These are phyloP conservation scores for Chaetodon auriga DNA, from an alignment of 2,113 vertebrate genomes.

Conservation along the genomic window DNA sequence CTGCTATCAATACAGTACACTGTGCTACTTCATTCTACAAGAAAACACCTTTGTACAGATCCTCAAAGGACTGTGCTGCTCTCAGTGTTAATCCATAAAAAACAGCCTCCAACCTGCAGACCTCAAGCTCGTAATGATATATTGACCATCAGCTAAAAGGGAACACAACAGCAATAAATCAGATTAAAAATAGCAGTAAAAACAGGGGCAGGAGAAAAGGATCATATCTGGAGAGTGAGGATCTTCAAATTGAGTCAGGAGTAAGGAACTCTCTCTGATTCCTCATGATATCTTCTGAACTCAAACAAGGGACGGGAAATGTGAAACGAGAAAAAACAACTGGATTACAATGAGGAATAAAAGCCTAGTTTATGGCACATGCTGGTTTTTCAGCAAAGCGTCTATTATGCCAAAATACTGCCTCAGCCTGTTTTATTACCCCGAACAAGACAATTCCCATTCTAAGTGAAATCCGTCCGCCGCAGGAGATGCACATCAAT, in stretches of 20 bases:
- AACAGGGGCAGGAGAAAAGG: background rate
- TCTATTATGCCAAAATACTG: background rate
- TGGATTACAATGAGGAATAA: background rate
- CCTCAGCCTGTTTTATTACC: background rate
- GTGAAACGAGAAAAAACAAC: background rate
- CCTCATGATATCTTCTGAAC: background rate
- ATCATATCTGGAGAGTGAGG: background rate
- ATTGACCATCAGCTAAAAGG: constrained; percentile 8
- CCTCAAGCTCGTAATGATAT: constrained; percentile 6
- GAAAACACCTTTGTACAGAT: background rate
- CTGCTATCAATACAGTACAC: background rate
- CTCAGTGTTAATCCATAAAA: background rate
- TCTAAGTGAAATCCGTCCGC: constrained; percentile 9
- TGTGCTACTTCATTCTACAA: background rate
- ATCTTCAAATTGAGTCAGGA: background rate
- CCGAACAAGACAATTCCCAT: background rate
- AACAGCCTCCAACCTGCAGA: background rate
- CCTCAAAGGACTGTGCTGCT: background rate
- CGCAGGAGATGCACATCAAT: constrained; percentile 55
- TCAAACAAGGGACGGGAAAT: background rate
- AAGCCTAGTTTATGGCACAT: background rate
- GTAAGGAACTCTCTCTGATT: background rate
- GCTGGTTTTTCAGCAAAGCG: background rate
- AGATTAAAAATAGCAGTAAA: background rate
- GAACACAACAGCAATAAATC: constrained; percentile 18